phyloP scores from a whole-genome alignment of 2,888 invertebrate species.

The Cheilosia vulpina region DNA sequence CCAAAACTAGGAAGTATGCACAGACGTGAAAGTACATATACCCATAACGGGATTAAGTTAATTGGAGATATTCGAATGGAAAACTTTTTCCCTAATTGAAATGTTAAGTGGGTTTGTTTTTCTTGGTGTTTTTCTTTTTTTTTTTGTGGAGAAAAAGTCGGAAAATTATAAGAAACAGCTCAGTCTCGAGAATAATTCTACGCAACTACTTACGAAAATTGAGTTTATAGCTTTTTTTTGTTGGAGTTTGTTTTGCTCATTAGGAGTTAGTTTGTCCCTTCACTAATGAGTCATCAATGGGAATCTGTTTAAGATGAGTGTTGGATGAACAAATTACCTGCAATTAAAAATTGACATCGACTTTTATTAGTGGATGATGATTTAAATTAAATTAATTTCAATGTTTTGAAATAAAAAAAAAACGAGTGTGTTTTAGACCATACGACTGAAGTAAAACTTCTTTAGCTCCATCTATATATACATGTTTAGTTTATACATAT shows the following conservation, averaged over 20 bases:
- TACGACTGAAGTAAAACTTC: too few relatives aligned
- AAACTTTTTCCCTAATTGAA: conserved; percentile 72
- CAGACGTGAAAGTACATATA: conserved; percentile 5
- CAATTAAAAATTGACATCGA: conserved; percentile 34
- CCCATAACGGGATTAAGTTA: conserved; percentile 56
- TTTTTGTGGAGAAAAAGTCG: not conserved
- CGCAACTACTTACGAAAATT: conserved; percentile 52
- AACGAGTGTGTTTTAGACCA: too few relatives aligned
- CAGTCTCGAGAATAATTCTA: too few relatives aligned
- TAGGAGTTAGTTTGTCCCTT: conserved; percentile 46
- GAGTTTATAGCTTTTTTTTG: not conserved
- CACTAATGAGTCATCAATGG: conserved; percentile 56
- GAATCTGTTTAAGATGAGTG: conserved; percentile 6
- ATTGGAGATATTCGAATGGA: conserved; percentile 68
- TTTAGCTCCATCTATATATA: too few relatives aligned
- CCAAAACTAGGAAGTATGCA: conserved; percentile 15
- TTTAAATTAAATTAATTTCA: too few relatives aligned
- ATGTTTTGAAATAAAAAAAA: too few relatives aligned
- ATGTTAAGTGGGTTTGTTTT: conserved; percentile 47
- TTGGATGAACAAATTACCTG: conserved; percentile 62
- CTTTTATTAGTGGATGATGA: not conserved
- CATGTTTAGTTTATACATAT: too few relatives aligned
- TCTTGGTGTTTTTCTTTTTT: too few relatives aligned
- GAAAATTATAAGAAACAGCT: conserved; percentile 8
- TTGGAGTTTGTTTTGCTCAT: conserved; percentile 46